phyloP scores from a whole-genome alignment of 2,113 vertebrate genomes.

The Lanius ludovicianus region DNA sequence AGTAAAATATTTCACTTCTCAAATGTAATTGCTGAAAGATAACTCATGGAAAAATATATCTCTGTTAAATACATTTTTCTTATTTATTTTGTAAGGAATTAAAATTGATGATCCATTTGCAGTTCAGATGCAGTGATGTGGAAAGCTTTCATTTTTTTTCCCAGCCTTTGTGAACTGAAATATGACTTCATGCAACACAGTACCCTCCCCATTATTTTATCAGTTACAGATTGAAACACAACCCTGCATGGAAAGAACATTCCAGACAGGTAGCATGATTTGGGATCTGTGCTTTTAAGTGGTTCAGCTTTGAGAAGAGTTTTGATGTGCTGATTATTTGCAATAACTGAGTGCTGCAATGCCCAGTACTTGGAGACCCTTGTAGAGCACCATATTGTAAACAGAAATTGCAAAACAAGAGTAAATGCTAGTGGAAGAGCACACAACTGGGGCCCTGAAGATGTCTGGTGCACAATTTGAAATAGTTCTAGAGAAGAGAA shows the following conservation, averaged over 20 bases:
- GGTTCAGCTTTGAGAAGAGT: neutral
- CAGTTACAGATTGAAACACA: neutral
- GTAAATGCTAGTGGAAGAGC: neutral
- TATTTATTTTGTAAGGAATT: neutral
- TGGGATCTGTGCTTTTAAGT: neutral
- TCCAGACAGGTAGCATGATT: neutral
- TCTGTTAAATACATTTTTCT: neutral
- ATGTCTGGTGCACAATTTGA: neutral
- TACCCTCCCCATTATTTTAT: neutral
- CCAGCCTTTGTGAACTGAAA: neutral
- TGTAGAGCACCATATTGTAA: neutral
- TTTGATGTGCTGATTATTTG: neutral
- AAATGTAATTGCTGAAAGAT: neutral
- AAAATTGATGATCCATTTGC: neutral
- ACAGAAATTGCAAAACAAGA: neutral
- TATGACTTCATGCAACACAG: neutral
- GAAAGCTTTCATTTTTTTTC: neutral
- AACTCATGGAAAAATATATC: neutral
- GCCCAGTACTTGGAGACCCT: neutral
- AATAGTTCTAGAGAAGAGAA: neutral
- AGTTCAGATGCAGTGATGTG: neutral
- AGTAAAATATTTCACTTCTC: neutral
- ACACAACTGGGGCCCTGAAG: neutral
- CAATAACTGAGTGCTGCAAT: neutral
- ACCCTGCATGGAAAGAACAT: neutral